A percentile compares a stretch with the other conserved stretches of the same genome.
These are phyloP conservation scores for Melanostoma mellinum DNA, from an alignment of 2,888 invertebrate genomes.

Conservation along the genomic window DNA sequence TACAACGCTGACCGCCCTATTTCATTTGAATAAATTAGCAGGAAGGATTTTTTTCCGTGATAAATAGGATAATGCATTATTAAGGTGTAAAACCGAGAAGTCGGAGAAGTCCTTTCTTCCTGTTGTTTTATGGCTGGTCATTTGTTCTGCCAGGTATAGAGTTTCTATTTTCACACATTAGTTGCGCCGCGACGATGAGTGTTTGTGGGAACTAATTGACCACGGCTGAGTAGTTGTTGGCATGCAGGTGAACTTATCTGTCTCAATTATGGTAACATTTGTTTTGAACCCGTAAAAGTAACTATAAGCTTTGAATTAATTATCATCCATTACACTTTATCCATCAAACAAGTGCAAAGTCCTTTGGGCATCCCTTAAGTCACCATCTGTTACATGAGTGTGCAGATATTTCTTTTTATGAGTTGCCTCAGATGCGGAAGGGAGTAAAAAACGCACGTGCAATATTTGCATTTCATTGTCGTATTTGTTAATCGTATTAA, in stretches of 20 bases:
- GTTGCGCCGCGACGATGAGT: slow-evolving; percentile 16
- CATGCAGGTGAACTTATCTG: slow-evolving; percentile 58
- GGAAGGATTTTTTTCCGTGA: slow-evolving; percentile 36
- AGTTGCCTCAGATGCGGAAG: not conserved
- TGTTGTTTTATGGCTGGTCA: slow-evolving; percentile 37
- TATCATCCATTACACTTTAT: slow-evolving; percentile 22
- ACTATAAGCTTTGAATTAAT: slow-evolving; percentile 59
- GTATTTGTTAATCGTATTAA: slow-evolving; percentile 61
- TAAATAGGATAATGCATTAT: slow-evolving; percentile 55
- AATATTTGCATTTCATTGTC: slow-evolving; percentile 65
- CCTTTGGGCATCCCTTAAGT: slow-evolving; percentile 32
- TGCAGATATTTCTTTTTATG: slow-evolving; percentile 27
- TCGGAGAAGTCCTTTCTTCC: slow-evolving; percentile 58
- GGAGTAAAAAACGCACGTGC: slow-evolving; percentile 68
- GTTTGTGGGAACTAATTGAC: slow-evolving; percentile 60
- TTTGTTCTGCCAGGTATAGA: slow-evolving; percentile 14
- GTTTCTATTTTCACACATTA: slow-evolving; percentile 56
- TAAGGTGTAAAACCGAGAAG: slow-evolving; percentile 41
- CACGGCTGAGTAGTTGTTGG: slow-evolving; percentile 29
- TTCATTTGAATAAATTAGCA: slow-evolving; percentile 57
- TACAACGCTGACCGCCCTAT: slow-evolving; percentile 54
- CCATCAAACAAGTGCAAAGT: slow-evolving; percentile 33
- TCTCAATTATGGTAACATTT: slow-evolving; percentile 69
- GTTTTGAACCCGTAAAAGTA: slow-evolving; percentile 16
- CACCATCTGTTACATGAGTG: slow-evolving; percentile 64